phyloP scores from a whole-genome alignment of 2,888 invertebrate species.

The Ethmia dodecea region DNA sequence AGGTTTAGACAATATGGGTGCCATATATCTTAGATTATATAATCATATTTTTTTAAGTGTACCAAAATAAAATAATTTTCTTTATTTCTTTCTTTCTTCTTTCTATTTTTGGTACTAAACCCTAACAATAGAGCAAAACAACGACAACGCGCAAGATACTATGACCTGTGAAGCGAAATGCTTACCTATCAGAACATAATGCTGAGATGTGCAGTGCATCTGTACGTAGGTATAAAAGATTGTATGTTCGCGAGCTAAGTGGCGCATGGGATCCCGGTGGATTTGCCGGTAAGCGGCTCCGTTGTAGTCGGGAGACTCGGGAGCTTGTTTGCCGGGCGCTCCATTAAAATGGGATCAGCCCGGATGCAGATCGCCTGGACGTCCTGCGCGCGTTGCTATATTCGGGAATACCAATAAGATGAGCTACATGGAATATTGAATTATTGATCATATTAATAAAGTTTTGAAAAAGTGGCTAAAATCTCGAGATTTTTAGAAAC shows the following conservation, averaged over 20 bases:
- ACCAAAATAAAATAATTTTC: too few relatives aligned
- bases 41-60: too few relatives aligned
- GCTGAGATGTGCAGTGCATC: neutral
- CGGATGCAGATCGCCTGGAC: conserved; percentile 73
- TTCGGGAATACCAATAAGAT: neutral
- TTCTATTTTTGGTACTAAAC: too few relatives aligned
- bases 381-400: conserved; percentile 27
- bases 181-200: conserved; percentile 4
- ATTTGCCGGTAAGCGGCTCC: conserved; percentile 70
- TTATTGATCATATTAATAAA: too few relatives aligned
- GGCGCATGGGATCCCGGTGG: conserved; percentile 64
- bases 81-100: too few relatives aligned
- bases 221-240: conserved; percentile 36
- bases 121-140: neutral
- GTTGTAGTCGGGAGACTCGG: conserved; percentile 35
- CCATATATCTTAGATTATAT: too few relatives aligned
- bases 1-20: too few relatives aligned
- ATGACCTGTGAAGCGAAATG: neutral
- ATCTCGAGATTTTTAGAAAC: too few relatives aligned
- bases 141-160: neutral
- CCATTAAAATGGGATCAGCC: conserved; percentile 77
- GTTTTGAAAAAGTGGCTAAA: too few relatives aligned
- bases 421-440: too few relatives aligned
- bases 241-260: conserved; percentile 59
- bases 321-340: conserved; percentile 75